phyloP scores from a whole-genome alignment of 2,113 vertebrate species.

The Gracilinanus agilis region DNA sequence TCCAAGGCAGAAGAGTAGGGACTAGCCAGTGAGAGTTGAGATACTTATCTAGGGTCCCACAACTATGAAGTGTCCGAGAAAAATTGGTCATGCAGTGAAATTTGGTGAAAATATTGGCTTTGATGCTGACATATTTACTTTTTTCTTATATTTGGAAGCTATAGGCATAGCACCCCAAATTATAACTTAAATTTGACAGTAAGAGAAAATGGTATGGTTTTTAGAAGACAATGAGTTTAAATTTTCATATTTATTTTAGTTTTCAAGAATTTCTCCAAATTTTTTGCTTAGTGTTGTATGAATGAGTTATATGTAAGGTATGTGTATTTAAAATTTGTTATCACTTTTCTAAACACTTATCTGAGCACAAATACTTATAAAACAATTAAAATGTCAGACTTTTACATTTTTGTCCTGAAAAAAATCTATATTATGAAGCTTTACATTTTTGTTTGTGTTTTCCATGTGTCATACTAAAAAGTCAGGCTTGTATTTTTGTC shows the following conservation, averaged over 20 bases:
- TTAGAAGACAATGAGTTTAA: neutral
- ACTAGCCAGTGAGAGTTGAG: no score
- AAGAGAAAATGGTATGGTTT: neutral
- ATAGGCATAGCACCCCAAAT: conserved; percentile 44
- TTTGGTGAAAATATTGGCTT: conserved; percentile 37
- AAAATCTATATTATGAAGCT: neutral
- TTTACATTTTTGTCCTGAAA: neutral
- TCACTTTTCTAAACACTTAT: neutral
- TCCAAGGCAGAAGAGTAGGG: no score
- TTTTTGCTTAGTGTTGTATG: conserved; percentile 46
- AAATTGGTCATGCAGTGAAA: conserved; percentile 15
- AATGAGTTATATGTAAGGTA: conserved; percentile 27
- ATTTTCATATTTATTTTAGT: conserved; percentile 37
- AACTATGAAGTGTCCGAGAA: no score
- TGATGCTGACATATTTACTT: conserved; percentile 11
- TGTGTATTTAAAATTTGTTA: conserved; percentile 9
- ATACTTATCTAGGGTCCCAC: no score
- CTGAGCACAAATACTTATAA: conserved; percentile 25
- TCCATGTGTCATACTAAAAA: conserved; percentile 49
- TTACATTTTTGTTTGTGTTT: conserved; percentile 40
- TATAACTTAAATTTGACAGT: conserved; percentile 9
- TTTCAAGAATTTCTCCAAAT: conserved; percentile 42
- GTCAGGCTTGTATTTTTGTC: conserved; percentile 44
- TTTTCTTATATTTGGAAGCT: conserved; percentile 38
- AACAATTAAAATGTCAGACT: neutral